A percentile compares a stretch with the other conserved stretches of the same genome.
phyloP scores from a whole-genome alignment of 53 echinoderm and acorn worm genomes.

The Echinometra lucunter region DNA sequence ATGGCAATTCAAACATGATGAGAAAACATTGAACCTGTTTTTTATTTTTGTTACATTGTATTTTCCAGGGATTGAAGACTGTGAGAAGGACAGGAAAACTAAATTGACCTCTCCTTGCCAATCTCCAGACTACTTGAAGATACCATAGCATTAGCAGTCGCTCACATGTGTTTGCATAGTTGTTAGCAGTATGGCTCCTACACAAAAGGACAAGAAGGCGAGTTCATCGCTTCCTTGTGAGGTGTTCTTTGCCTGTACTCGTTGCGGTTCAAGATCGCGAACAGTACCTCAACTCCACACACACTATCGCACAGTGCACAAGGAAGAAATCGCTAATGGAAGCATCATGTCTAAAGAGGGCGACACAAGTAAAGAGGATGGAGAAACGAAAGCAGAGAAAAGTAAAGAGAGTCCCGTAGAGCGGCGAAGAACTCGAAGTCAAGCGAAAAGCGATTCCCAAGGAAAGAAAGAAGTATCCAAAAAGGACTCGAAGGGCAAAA shows the following conservation, averaged over 20 bases:
- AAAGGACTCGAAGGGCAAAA: not conserved
- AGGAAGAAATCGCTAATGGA: conserved; percentile 32
- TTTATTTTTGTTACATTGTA: no score
- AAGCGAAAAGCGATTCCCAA: not conserved
- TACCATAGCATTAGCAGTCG: not conserved
- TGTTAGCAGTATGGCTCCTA: not conserved
- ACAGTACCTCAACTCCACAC: conserved; percentile 45
- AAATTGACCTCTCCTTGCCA: not conserved
- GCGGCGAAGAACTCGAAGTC: not conserved
- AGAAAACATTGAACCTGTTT: no score
- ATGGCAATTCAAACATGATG: no score
- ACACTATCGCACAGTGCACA: conserved; percentile 41
- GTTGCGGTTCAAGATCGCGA: conserved; percentile 1
- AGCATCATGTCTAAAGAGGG: not conserved
- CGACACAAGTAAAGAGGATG: not conserved
- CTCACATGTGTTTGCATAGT: no score
- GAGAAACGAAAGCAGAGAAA: not conserved
- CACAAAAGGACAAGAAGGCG: conserved; percentile 28
- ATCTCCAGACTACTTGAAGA: not conserved
- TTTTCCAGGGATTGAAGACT: not conserved
- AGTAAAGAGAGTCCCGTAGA: not conserved
- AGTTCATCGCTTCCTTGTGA: conserved; percentile 25
- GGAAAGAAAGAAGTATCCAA: not conserved
- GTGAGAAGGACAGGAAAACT: no score
- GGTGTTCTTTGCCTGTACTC: conserved; percentile 64